phyloP scores from a whole-genome alignment of 2,797 vertebrate species.

The Melanotaenia trifasciata region DNA sequence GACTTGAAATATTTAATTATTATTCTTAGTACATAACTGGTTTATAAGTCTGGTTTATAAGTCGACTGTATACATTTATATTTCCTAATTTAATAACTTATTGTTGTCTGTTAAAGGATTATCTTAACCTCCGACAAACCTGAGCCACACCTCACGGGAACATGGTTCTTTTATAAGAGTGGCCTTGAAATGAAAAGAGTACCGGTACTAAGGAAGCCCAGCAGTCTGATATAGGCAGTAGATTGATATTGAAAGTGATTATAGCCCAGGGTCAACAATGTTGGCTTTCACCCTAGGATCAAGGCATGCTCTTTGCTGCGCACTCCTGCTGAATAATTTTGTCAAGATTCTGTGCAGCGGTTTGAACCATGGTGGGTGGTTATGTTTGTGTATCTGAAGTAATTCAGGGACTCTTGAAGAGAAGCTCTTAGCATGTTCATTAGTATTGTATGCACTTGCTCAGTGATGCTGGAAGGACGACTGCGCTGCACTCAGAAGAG shows the following conservation, averaged over 20 bases:
- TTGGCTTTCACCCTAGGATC: conserved; percentile 10
- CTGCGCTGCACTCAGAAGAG: conserved; percentile 10
- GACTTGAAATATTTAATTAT: too few species aligned
- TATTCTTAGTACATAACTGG: too few species aligned
- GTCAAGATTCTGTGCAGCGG: conserved; percentile 2
- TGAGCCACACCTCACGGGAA: background rate
- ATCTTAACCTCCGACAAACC: background rate
- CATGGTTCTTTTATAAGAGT: background rate
- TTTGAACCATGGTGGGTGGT: background rate
- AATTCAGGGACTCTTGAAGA: conserved; percentile 8
- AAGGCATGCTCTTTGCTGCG: conserved; percentile 6
- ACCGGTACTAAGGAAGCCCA: background rate
- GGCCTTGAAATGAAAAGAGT: background rate
- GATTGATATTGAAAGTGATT: conserved; percentile 37
- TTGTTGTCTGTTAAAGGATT: background rate
- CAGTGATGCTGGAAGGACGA: conserved; percentile 26
- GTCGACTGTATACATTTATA: too few species aligned
- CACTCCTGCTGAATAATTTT: conserved; percentile 6
- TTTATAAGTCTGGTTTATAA: too few species aligned
- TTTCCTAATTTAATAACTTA: too few species aligned
- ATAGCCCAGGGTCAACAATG: conserved; percentile 9
- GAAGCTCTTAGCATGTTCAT: conserved; percentile 32
- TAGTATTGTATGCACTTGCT: conserved; percentile 43
- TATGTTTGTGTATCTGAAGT: conserved; percentile 18
- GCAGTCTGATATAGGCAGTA: conserved; percentile 20